Conservation (phyloP, 2,113 vertebrate species). For the Pionites leucogaster region DNA sequence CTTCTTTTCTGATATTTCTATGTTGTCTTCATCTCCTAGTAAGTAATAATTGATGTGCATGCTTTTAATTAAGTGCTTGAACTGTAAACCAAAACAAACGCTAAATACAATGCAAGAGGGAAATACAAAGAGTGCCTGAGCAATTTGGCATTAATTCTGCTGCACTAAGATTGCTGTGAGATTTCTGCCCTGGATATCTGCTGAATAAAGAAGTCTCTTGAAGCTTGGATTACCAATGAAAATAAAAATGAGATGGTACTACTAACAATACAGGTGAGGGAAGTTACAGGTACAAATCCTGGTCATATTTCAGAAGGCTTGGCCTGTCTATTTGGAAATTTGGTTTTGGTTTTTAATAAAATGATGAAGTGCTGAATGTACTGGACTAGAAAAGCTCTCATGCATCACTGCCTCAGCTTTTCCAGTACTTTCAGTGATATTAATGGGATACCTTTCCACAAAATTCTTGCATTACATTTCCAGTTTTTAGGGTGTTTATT, state of each 20-base stretch:
- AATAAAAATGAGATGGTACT: background rate
- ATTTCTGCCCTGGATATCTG: background rate
- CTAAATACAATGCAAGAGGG: background rate
- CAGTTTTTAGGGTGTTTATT: background rate
- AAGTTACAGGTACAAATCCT: background rate
- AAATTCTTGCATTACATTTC: background rate
- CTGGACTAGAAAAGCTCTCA: background rate
- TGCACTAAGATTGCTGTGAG: background rate
- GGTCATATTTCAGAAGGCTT: background rate
- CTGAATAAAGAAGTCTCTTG: background rate
- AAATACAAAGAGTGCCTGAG: background rate
- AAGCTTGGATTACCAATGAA: background rate
- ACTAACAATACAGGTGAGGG: background rate
- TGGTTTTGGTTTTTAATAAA: background rate
- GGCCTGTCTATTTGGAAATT: background rate
- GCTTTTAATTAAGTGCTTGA: constrained; percentile 2
- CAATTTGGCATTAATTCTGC: background rate
- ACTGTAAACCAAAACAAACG: background rate
- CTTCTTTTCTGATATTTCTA: background rate
- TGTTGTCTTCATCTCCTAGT: background rate
- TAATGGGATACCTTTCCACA: background rate
- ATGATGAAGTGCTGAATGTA: background rate
- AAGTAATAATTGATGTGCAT: background rate
- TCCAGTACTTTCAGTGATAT: background rate
- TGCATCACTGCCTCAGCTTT: background rate